Percentiles rank a stretch among this genome's conserved stretches.
These are phyloP conservation scores for Anser cygnoides DNA, from an alignment of 2,113 vertebrate species.

Conservation along the genomic window DNA sequence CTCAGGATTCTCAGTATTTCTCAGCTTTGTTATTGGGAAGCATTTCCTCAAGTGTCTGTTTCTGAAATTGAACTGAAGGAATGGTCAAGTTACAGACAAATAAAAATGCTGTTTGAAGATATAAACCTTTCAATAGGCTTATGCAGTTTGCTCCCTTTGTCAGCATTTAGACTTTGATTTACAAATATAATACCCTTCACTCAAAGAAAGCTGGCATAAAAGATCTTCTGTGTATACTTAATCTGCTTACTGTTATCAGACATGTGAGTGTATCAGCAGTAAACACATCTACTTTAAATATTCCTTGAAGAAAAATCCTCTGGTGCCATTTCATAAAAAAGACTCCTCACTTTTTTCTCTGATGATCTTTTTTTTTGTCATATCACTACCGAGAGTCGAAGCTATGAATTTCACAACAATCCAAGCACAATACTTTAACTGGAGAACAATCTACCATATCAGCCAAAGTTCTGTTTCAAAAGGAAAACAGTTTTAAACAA, in stretches of 20 bases:
- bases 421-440: not conserved
- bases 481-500: constrained; percentile 16
- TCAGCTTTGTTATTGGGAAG: not conserved
- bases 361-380: not conserved
- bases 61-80: not conserved
- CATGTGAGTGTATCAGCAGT: constrained; percentile 1
- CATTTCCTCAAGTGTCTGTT: not conserved
- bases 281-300: constrained; percentile 57
- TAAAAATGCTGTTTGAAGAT: constrained; percentile 14
- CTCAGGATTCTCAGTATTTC: not conserved
- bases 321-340: constrained; percentile 39
- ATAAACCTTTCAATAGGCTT: constrained; percentile 41
- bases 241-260: constrained; percentile 64
- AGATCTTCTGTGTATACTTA: constrained; percentile 45
- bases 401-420: constrained; percentile 1
- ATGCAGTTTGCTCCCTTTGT: not conserved
- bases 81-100: not conserved
- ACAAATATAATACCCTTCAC: constrained; percentile 57
- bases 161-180: constrained; percentile 54
- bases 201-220: constrained; percentile 50
- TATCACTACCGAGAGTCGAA: not conserved
- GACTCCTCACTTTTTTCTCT: not conserved
- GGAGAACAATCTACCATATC: not conserved
- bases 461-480: constrained; percentile 4
- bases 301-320: constrained; percentile 16